Evolutionary conservation across 2,888 invertebrate genomes (phyloP), one percentile per base, ranked within the genome.

Genomic region (Lycia hirtaria): DNA sequence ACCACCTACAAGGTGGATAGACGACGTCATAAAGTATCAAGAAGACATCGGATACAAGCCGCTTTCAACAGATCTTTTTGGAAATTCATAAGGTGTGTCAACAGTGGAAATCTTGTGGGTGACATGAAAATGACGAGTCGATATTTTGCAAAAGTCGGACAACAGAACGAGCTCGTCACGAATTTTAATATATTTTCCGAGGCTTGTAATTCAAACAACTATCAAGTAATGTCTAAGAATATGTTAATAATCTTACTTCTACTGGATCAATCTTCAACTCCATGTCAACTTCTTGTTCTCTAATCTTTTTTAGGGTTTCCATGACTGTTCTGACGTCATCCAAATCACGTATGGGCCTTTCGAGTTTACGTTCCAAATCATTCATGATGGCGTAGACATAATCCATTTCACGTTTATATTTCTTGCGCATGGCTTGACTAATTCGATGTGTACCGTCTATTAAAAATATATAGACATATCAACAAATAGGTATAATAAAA

Each of bases 231-330:
- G 15, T 7, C 1, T 6, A n/a, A 9, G 1, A 14, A 45, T 14
- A 1, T 35, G 10, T 17, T n/a, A 3, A 1, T 12, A 12, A 44
- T 20, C 48, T 54, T 73, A 95, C 97, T 93, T 98, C 98, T 64
- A 98, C 97, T 0, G 98, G 98, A 75, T 97, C 97, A 57, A 99
- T 98, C 76, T 95, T 95, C 44, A 98, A 90, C 77, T 99, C 98
- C 96, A 98, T 97, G 73, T 98, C 97, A 14, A 98, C 98, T 87
- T 99, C 98, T 78, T 97, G 97, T 69, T 98, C 98, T 4, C 98
- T 93, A 50, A 98, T 97, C 84, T 98, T 98, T 79, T 97, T 96
- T 57, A 99, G 86, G 0, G 97, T 97, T 61, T 98, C 97, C 97
- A 99, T 98, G 38, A 98, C 96, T 75, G 97, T 94, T 50, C 98